Percentiles rank a stretch among this genome's conserved stretches.
These are phyloP conservation scores for Blera fallax DNA, from an alignment of 2,888 invertebrate genomes.

Conservation along the genomic window DNA sequence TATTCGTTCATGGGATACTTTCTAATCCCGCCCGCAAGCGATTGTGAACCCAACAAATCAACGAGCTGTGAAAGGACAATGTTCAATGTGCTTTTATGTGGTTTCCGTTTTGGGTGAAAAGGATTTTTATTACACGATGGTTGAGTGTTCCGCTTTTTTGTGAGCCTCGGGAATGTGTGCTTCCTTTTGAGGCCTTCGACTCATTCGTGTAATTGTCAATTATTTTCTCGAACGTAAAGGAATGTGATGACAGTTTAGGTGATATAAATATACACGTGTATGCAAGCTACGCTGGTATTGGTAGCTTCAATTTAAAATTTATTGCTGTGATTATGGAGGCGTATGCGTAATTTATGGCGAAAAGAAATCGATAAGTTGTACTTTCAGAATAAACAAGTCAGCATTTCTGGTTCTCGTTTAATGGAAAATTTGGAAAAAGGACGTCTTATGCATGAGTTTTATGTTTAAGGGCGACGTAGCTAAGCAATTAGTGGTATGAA, in stretches of 20 bases:
- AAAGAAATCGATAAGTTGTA: neutral
- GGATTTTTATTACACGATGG: slow-evolving; percentile 56
- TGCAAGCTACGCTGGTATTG: neutral
- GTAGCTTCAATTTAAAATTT: slow-evolving; percentile 16
- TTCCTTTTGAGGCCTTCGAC: slow-evolving; percentile 2
- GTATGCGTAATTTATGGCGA: neutral
- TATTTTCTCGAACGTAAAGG: slow-evolving; percentile 18
- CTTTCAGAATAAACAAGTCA: neutral
- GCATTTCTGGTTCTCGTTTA: neutral
- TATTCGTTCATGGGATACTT: slow-evolving; percentile 31
- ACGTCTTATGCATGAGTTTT: too few relatives aligned
- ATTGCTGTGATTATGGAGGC: neutral
- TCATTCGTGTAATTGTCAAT: slow-evolving; percentile 29
- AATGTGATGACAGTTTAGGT: slow-evolving; percentile 3
- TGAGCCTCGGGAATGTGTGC: neutral
- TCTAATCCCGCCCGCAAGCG: slow-evolving; percentile 29
- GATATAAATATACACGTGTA: neutral
- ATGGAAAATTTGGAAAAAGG: neutral
- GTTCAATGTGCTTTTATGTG: slow-evolving; percentile 68
- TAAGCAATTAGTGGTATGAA: too few relatives aligned
- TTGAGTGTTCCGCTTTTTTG: slow-evolving; percentile 41
- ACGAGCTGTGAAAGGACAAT: slow-evolving; percentile 72
- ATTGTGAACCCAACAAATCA: slow-evolving; percentile 51
- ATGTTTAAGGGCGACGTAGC: too few relatives aligned
- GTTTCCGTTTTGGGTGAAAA: slow-evolving; percentile 57